Base-by-base conservation (phyloP, 2,797 vertebrate genomes). In the Schizopygopsis malacanthus region DNA sequence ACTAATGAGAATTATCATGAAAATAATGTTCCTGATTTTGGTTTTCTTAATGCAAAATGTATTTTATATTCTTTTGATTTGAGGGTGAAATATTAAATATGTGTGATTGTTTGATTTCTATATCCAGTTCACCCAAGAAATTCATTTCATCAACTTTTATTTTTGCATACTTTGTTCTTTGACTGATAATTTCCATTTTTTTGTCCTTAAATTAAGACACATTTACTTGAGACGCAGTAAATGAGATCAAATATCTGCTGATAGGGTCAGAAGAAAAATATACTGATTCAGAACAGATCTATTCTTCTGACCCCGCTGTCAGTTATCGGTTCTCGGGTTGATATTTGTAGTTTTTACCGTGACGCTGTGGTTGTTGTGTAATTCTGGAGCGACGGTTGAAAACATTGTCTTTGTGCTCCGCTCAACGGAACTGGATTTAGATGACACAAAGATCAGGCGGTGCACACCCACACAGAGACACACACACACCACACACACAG, bases 361-460 rank as follows among this genome's bases (percentile, higher is more conserved):
- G 54, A 3, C 2, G 54, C 56, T 59, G 16, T 33, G 16, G 37
- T 28, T n/a, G 65, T 41, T 39, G 80, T 82, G 65, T 82, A 15
- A 28, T 50, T 52, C 20, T 85, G 76, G 54, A 82, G 15, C 52
- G 16, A 67, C 70, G 65, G 81, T 85, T 88, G 81, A 89, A 75
- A 86, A 83, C 83, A 79, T 84, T 83, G 39, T 79, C 52, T 52
- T 47, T 37, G 12, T 43, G 63, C 79, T 82, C 65, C 70, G 43
- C 73, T 85, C 79, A 86, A 82, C 83, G 43, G 61, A 88, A 85
- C 85, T 77, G 88, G 87, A 39, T 61, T 87, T 73, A 90, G 80
- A 89, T 85, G 81, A 88, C 81, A 87, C 84, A 89, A 89, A 88
- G 82, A 75, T 89, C 77, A 92, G 87, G 83, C 88, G 88, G 67